Percentiles rank a stretch among this genome's conserved stretches.
Conservation (phyloP, 2,888 invertebrate species). For the Diabrotica balteata region DNA sequence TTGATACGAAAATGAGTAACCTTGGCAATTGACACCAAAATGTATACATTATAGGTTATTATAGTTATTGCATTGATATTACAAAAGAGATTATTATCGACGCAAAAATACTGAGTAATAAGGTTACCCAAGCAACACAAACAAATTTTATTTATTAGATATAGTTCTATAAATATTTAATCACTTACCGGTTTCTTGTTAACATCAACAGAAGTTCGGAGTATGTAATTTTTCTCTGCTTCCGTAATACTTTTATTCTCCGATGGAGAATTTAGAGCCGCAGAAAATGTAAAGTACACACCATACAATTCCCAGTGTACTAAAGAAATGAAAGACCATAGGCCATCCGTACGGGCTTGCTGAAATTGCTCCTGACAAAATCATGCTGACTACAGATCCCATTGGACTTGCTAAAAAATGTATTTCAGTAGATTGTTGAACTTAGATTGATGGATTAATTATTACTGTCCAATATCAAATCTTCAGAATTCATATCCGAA, state of each 20-base stretch:
- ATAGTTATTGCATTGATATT: no score
- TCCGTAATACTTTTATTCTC: slow-evolving; percentile 67
- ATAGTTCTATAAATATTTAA: no score
- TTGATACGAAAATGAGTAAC: no score
- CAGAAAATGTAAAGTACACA: slow-evolving; percentile 66
- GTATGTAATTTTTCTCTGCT: slow-evolving; percentile 73
- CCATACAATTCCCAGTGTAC: slow-evolving; percentile 70
- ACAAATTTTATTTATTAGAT: no score
- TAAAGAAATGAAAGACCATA: slow-evolving; percentile 77
- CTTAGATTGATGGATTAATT: no score
- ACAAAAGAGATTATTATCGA: no score
- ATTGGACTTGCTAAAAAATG: slow-evolving; percentile 71
- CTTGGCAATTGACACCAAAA: no score
- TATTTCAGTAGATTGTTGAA: neutral
- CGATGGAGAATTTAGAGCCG: slow-evolving; percentile 72
- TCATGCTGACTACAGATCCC: slow-evolving; percentile 78
- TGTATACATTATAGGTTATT: no score
- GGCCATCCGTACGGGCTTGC: slow-evolving; percentile 77
- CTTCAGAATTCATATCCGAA: no score
- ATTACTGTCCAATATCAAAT: no score
- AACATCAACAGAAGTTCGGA: slow-evolving; percentile 55
- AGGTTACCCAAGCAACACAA: no score
- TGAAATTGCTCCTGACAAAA: slow-evolving; percentile 76
- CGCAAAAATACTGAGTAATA: no score
- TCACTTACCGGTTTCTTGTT: slow-evolving; percentile 12